phyloP scores from a whole-genome alignment of 1,140 invertebrate genomes.

The Pseudobourletiella spinata region DNA sequence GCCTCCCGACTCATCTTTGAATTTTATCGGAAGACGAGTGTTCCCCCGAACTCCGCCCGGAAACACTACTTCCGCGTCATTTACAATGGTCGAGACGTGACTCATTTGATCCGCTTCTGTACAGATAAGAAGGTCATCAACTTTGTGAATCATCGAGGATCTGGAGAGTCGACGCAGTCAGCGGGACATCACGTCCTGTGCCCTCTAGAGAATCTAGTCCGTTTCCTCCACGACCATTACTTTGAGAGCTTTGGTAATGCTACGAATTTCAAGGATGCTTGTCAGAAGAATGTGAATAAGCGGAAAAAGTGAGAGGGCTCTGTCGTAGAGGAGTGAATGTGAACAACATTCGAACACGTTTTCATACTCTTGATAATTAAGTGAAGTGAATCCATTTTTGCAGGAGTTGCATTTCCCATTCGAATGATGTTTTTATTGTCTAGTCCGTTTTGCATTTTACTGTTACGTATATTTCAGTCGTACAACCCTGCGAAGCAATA shows the following conservation, averaged over 20 bases:
- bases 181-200: slow-evolving; percentile 52
- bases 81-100: slow-evolving; percentile 78
- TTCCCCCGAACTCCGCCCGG: slow-evolving; percentile 41
- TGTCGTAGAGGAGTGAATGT: too few species aligned
- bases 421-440: too few species aligned
- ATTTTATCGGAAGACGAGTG: slow-evolving; percentile 41
- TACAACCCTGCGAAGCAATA: too few species aligned
- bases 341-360: too few species aligned
- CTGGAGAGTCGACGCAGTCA: not conserved
- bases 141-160: slow-evolving; percentile 18
- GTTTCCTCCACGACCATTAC: slow-evolving; percentile 76
- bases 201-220: slow-evolving; percentile 71
- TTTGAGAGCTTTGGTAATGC: slow-evolving; percentile 62
- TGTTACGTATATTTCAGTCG: too few species aligned
- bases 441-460: too few species aligned
- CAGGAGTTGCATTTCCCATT: too few species aligned
- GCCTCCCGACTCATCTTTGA: slow-evolving; percentile 78
- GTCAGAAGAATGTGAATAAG: slow-evolving; percentile 39
- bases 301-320: not conserved
- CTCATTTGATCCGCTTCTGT: slow-evolving; percentile 70
- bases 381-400: too few species aligned
- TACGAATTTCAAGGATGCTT: slow-evolving; percentile 77
- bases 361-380: too few species aligned
- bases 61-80: slow-evolving; percentile 72
- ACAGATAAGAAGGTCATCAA: slow-evolving; percentile 41